Conservation (phyloP, 2,797 vertebrate species). For the Amblyraja radiata region DNA sequence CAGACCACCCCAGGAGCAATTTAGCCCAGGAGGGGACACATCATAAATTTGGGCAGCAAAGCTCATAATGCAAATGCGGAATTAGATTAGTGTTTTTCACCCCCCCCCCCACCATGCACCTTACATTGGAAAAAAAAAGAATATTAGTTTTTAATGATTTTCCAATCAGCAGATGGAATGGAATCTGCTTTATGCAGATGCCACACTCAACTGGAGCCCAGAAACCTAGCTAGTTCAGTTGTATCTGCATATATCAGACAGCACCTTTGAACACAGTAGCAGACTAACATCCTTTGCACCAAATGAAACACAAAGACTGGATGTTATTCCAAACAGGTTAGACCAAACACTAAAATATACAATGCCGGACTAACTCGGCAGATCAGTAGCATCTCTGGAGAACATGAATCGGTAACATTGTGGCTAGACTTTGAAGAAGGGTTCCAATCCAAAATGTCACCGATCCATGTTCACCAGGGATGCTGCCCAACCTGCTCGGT, state of each 20-base stretch:
- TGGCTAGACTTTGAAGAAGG: too few relatives aligned
- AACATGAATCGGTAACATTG: too few relatives aligned
- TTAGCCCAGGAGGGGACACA: too few relatives aligned
- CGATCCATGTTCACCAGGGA: too few relatives aligned
- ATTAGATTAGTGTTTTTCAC: not conserved
- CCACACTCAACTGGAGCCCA: not conserved
- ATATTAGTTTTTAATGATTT: too few relatives aligned
- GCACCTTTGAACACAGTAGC: not conserved
- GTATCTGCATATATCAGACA: not conserved
- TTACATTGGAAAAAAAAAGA: too few relatives aligned
- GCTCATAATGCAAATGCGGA: too few relatives aligned
- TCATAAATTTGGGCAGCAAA: not conserved
- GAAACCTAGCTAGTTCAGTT: not conserved
- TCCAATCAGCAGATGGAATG: not conserved
- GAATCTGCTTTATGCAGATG: too few relatives aligned
- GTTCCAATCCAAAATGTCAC: too few relatives aligned
- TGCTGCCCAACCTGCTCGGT: too few relatives aligned
- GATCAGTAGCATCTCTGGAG: too few relatives aligned
- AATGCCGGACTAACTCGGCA: too few relatives aligned
- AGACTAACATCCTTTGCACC: not conserved
- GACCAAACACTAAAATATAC: not conserved
- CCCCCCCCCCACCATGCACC: not conserved
- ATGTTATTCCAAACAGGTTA: not conserved
- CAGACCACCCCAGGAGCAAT: not conserved
- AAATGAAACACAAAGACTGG: not conserved